These are phyloP conservation scores for Vulpes ferrilata DNA, from an alignment of 2,113 vertebrate genomes.

Conservation along the genomic window DNA sequence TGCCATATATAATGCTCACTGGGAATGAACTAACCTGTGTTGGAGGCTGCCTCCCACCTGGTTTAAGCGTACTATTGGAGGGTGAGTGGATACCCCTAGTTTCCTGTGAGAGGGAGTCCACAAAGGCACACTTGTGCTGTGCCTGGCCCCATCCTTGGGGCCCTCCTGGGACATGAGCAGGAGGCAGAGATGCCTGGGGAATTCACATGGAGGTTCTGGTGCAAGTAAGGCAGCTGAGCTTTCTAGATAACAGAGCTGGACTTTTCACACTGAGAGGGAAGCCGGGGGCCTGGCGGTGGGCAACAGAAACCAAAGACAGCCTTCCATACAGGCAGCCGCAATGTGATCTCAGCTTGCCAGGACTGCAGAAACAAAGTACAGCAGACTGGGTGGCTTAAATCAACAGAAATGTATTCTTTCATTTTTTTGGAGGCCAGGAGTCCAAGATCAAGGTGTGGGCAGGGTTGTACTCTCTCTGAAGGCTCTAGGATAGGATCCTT, in stretches of 20 bases:
- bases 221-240: neutral
- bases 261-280: neutral
- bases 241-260: neutral
- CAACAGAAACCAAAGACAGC: neutral
- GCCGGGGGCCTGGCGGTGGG: too few species aligned
- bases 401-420: too few species aligned
- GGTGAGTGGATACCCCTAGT: neutral
- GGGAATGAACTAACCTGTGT: neutral
- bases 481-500: neutral
- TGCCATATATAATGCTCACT: neutral
- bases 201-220: neutral
- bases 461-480: neutral
- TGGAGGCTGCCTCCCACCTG: neutral
- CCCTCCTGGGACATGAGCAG: neutral
- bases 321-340: neutral
- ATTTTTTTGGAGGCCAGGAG: neutral
- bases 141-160: neutral
- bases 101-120: neutral
- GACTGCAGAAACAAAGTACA: neutral
- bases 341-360: neutral
- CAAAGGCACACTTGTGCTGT: rapidly evolving
- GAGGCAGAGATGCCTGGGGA: neutral
- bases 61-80: neutral
- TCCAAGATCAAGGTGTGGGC: neutral
- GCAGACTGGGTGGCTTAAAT: neutral